phyloP scores from a whole-genome alignment of 2,888 invertebrate genomes.

The Acanthopleura granulata region DNA sequence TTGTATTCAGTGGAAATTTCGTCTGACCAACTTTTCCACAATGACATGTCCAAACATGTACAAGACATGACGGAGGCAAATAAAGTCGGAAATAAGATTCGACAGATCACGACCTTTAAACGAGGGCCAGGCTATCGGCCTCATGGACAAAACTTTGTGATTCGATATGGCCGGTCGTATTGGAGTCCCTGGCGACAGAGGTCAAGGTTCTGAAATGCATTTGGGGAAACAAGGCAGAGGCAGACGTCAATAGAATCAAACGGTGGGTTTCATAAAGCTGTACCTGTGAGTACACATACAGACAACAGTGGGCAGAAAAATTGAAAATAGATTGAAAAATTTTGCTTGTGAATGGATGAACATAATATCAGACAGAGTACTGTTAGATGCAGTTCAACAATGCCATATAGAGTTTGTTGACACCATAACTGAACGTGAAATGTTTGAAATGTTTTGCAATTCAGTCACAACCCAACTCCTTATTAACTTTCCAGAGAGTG shows the following conservation, averaged over 20 bases:
- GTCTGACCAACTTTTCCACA: not conserved
- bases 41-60: not conserved
- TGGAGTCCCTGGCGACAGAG: no score
- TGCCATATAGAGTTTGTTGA: not conserved
- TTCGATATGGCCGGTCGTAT: no score
- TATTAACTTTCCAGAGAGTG: not conserved
- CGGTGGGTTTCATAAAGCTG: not conserved
- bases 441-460: not conserved
- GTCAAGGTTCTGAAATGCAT: not conserved
- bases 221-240: not conserved
- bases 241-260: not conserved
- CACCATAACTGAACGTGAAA: not conserved
- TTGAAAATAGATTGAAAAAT: not conserved
- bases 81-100: not conserved
- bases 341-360: not conserved
- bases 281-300: not conserved
- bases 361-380: not conserved
- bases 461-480: not conserved
- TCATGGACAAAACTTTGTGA: not conserved
- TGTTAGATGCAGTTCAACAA: not conserved
- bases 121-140: not conserved
- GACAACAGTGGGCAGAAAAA: not conserved
- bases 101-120: not conserved
- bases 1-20: not conserved
- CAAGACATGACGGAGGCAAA: not conserved